Conservation (phyloP, 2,797 vertebrate genomes). For the Rhadinocentrus ornatus region DNA sequence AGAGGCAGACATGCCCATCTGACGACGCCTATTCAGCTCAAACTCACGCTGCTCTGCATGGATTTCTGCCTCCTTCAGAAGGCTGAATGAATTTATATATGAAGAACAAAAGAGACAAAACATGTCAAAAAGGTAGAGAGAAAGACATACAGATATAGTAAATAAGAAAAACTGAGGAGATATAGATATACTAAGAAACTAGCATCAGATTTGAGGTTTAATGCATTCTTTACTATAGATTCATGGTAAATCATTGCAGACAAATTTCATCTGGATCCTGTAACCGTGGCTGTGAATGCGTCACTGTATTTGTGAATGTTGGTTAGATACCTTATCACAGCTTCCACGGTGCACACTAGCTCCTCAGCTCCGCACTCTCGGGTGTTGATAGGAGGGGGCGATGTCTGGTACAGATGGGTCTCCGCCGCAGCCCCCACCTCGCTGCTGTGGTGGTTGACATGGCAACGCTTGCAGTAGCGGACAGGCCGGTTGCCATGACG, state of each 20-base stretch:
- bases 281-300: constrained; percentile 1
- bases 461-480: constrained; percentile 98
- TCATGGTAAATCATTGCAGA: not conserved
- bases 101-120: constrained; percentile 2
- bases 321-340: constrained; percentile 91
- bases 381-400: constrained; percentile 97
- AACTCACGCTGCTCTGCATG: constrained; percentile 96
- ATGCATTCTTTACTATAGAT: not conserved
- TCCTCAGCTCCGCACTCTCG: constrained; percentile 97
- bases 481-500: constrained; percentile 97
- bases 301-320: constrained; percentile 13
- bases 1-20: constrained; percentile 96
- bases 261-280: constrained; percentile 7
- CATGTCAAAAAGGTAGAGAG: not conserved
- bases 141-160: not conserved
- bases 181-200: not conserved
- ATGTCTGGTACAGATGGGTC: constrained; percentile 98
- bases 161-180: constrained; percentile 5
- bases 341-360: constrained; percentile 97
- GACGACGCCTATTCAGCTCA: constrained; percentile 93
- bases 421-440: constrained; percentile 93
- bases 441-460: constrained; percentile 97
- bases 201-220: not conserved
- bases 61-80: constrained; percentile 98
- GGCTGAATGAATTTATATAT: constrained; percentile 73